A percentile compares a stretch with the other conserved stretches of the same genome.
Conservation (phyloP, 2,888 invertebrate genomes). For the Quadroppia sp. region DNA sequence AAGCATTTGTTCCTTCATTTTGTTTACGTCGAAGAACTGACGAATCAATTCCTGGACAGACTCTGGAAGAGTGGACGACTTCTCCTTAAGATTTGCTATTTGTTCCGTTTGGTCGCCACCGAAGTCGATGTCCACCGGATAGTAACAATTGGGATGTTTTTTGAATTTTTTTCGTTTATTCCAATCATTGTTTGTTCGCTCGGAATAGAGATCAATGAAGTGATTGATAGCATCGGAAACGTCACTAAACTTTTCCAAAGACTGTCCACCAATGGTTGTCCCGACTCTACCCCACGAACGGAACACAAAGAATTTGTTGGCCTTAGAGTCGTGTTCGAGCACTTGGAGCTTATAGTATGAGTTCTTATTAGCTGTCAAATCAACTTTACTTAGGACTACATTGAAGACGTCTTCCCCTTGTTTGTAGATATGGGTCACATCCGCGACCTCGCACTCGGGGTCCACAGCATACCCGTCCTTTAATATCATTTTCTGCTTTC, state of each 20-base stretch:
- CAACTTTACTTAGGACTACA: slow-evolving; percentile 76
- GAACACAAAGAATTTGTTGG: slow-evolving; percentile 68
- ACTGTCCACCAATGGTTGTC: slow-evolving; percentile 77
- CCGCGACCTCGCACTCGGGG: slow-evolving; percentile 72
- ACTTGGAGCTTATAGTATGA: slow-evolving; percentile 93
- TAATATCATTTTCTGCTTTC: slow-evolving; percentile 60
- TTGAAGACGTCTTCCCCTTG: slow-evolving; percentile 63
- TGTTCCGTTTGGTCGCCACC: slow-evolving; percentile 52
- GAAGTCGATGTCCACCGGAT: slow-evolving; percentile 86
- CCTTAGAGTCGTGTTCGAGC: slow-evolving; percentile 66
- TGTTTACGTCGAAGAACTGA: slow-evolving; percentile 81
- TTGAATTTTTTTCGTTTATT: slow-evolving; percentile 62
- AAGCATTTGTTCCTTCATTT: slow-evolving; percentile 85
- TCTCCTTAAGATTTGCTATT: slow-evolving; percentile 46
- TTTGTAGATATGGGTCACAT: slow-evolving; percentile 62
- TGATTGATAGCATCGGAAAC: slow-evolving; percentile 60
- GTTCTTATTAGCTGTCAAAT: slow-evolving; percentile 80
- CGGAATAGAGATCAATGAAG: slow-evolving; percentile 65
- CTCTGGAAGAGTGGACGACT: slow-evolving; percentile 65
- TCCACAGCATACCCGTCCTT: slow-evolving; percentile 88
- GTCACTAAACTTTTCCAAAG: slow-evolving; percentile 58
- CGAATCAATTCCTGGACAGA: slow-evolving; percentile 77
- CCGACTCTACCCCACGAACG: slow-evolving; percentile 96
- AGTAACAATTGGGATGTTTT: slow-evolving; percentile 68
- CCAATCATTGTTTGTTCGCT: slow-evolving; percentile 83